Conservation (phyloP, 2,113 vertebrate species). For the Cephalopterus ornatus region DNA sequence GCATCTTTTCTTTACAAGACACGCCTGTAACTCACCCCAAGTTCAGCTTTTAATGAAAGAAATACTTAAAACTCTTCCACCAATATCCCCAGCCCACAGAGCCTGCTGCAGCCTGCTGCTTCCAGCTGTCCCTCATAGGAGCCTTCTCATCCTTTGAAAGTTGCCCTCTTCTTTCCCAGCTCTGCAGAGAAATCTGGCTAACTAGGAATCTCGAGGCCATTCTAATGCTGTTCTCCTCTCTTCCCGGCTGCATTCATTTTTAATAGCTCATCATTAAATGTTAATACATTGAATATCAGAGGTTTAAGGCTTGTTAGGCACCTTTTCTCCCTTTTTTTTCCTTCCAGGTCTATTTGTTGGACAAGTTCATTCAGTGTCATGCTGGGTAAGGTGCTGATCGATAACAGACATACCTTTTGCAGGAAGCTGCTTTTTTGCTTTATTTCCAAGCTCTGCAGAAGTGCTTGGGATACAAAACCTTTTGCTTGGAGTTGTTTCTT, state of each 20-base stretch:
- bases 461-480: not conserved
- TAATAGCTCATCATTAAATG: conserved; percentile 19
- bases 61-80: not conserved
- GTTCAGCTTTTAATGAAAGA: not conserved
- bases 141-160: not conserved
- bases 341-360: not conserved
- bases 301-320: not conserved
- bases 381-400: accelerated
- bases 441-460: not conserved
- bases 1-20: not conserved
- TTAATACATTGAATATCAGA: conserved; percentile 12
- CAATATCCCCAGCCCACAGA: not conserved
- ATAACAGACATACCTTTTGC: not conserved
- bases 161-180: not conserved
- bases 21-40: accelerated
- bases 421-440: not conserved
- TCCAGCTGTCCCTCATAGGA: not conserved
- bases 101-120: not conserved
- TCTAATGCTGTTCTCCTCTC: not conserved
- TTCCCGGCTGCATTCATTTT: conserved; percentile 15
- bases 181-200: not conserved
- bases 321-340: not conserved
- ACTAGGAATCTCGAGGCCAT: not conserved
- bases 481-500: not conserved
- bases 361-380: not conserved